phyloP scores from a whole-genome alignment of 1,140 invertebrate species.

The Zaprionus kolodkinae region DNA sequence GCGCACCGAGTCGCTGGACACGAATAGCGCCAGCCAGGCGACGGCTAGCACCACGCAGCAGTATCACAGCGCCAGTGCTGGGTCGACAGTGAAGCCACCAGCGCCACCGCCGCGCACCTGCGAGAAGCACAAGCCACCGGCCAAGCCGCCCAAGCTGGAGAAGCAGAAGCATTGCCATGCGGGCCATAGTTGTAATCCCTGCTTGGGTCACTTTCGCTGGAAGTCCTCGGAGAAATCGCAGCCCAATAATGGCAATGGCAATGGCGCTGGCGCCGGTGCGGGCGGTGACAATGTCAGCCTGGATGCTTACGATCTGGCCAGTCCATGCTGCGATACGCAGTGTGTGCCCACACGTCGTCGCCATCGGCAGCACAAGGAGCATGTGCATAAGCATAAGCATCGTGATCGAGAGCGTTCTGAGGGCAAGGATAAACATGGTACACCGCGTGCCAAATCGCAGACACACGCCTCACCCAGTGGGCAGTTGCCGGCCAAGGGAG shows the following conservation, averaged over 20 bases:
- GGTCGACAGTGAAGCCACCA: slow-evolving; percentile 56
- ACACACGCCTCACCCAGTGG: slow-evolving; percentile 81
- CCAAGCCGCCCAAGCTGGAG: slow-evolving; percentile 61
- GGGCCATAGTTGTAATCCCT: slow-evolving; percentile 90
- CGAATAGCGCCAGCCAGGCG: slow-evolving; percentile 62
- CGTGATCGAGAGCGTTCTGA: slow-evolving; percentile 75
- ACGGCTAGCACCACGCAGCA: slow-evolving; percentile 68
- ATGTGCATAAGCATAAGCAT: slow-evolving; percentile 86
- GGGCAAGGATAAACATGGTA: slow-evolving; percentile 70
- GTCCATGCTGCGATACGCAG: slow-evolving; percentile 92
- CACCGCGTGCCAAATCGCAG: slow-evolving; percentile 83
- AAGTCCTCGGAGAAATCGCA: slow-evolving; percentile 72
- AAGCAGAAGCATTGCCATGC: slow-evolving; percentile 83
- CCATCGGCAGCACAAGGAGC: slow-evolving; percentile 87
- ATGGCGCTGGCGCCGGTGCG: neutral
- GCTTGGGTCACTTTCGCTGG: slow-evolving; percentile 85
- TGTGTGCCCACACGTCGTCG: slow-evolving; percentile 90
- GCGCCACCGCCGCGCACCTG: slow-evolving; percentile 78
- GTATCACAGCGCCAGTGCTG: slow-evolving; percentile 54
- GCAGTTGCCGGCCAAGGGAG: slow-evolving; percentile 15
- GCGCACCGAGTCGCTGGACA: slow-evolving; percentile 64
- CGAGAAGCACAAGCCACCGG: slow-evolving; percentile 78
- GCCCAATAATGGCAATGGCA: neutral
- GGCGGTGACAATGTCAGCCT: slow-evolving; percentile 89
- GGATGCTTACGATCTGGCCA: slow-evolving; percentile 92